Evolutionary conservation across 2,113 vertebrate genomes (phyloP).

Genomic region (Hemiprocne comata): DNA sequence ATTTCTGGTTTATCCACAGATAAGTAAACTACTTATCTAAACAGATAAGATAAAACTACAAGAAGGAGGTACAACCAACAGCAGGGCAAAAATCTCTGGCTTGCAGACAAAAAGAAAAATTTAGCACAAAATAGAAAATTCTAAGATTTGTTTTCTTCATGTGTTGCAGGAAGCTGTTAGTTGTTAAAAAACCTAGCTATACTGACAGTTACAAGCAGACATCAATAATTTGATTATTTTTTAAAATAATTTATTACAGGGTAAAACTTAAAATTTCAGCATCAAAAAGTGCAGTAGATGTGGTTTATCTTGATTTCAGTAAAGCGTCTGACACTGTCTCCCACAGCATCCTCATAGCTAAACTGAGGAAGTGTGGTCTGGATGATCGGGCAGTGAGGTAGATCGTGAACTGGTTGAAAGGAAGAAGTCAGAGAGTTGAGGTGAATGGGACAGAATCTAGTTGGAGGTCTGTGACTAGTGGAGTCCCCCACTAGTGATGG

Average conservation of each 20-base stretch:
- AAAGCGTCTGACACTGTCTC: too few species aligned
- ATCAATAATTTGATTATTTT: background rate
- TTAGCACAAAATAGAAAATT: background rate
- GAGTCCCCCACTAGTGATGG: too few species aligned
- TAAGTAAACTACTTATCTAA: background rate
- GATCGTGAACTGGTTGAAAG: too few species aligned
- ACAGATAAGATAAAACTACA: background rate
- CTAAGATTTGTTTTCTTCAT: background rate
- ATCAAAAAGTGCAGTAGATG: too few species aligned
- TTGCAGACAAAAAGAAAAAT: background rate
- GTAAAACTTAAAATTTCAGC: background rate
- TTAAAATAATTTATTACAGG: background rate
- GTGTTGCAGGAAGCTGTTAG: background rate
- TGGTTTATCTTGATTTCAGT: too few species aligned
- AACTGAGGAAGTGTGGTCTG: too few species aligned
- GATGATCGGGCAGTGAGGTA: too few species aligned
- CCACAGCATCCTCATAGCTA: too few species aligned
- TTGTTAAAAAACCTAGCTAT: background rate
- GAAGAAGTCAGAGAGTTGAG: too few species aligned
- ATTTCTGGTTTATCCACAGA: background rate
- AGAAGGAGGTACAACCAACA: background rate
- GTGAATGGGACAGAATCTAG: too few species aligned
- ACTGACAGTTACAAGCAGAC: background rate
- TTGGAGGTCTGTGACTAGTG: too few species aligned
- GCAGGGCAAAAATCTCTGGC: background rate